Percentiles rank a stretch among this genome's conserved stretches.
phyloP scores from a whole-genome alignment of 2,113 vertebrate genomes.

The Cervus canadensis region DNA sequence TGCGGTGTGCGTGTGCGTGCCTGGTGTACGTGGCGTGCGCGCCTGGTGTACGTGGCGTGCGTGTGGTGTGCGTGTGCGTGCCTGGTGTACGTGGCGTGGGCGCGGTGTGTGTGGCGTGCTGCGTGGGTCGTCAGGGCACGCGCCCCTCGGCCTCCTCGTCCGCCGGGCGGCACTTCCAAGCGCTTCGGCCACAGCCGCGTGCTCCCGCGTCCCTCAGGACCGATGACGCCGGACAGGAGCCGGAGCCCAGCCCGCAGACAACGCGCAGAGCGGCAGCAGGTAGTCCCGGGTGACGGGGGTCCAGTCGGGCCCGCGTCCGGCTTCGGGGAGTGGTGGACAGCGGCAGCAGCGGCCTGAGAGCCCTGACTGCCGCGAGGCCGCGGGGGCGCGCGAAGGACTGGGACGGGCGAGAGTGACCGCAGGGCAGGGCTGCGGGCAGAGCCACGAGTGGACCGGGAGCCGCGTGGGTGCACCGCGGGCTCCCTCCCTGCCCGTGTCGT shows the following conservation, averaged over 20 bases:
- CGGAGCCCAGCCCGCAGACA: background rate
- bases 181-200: background rate
- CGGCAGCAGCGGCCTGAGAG: too few species aligned
- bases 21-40: too few species aligned
- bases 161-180: accelerated
- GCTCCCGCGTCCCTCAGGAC: background rate
- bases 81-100: too few species aligned
- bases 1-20: too few species aligned
- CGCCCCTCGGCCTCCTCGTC: background rate
- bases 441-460: too few species aligned
- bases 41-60: too few species aligned
- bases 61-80: too few species aligned
- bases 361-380: too few species aligned
- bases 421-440: too few species aligned
- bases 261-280: background rate
- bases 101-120: too few species aligned
- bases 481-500: background rate
- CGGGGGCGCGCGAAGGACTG: background rate
- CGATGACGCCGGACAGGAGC: background rate
- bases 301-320: background rate
- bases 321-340: background rate
- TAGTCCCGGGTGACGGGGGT: background rate
- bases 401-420: background rate
- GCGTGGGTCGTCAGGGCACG: background rate
- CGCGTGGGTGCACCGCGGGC: too few species aligned